These are phyloP conservation scores for Iphiclides podalirius DNA, from an alignment of 2,888 invertebrate species.

Conservation along the genomic window DNA sequence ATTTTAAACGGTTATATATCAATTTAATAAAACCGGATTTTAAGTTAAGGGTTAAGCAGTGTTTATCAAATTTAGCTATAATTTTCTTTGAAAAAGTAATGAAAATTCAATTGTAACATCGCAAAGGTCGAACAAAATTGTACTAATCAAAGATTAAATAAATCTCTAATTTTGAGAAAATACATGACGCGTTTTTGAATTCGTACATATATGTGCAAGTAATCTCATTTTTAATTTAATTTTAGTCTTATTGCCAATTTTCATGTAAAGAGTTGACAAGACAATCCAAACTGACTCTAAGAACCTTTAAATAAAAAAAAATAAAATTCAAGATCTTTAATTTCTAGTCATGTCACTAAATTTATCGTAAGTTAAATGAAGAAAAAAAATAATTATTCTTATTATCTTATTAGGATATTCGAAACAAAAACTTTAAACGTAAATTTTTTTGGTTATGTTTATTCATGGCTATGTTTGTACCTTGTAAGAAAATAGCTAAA, in stretches of 20 bases:
- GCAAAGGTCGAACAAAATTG: conserved; percentile 11
- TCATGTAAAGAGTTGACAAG: conserved; percentile 9
- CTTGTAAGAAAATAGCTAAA: too few relatives aligned
- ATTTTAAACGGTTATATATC: too few relatives aligned
- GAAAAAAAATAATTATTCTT: too few relatives aligned
- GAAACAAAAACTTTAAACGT: too few relatives aligned
- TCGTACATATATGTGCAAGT: neutral
- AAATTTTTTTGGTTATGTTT: too few relatives aligned
- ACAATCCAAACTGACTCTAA: conserved; percentile 26
- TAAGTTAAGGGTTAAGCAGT: neutral
- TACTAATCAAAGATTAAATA: conserved; percentile 28
- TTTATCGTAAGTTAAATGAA: too few relatives aligned
- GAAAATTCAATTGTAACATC: too few relatives aligned
- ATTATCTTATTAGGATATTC: too few relatives aligned
- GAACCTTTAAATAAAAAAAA: conserved; percentile 29
- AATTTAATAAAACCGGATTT: too few relatives aligned
- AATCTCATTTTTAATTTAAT: conserved; percentile 15
- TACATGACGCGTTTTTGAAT: neutral
- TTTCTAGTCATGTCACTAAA: neutral
- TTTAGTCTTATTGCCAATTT: conserved; percentile 17
- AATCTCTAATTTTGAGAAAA: neutral
- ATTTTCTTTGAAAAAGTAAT: too few relatives aligned
- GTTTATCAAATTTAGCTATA: neutral
- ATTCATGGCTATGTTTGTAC: too few relatives aligned
- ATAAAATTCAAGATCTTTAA: conserved; percentile 19